Evolutionary conservation across 2,113 vertebrate species (phyloP).

Genomic region (Deroptyus accipitrinus): DNA sequence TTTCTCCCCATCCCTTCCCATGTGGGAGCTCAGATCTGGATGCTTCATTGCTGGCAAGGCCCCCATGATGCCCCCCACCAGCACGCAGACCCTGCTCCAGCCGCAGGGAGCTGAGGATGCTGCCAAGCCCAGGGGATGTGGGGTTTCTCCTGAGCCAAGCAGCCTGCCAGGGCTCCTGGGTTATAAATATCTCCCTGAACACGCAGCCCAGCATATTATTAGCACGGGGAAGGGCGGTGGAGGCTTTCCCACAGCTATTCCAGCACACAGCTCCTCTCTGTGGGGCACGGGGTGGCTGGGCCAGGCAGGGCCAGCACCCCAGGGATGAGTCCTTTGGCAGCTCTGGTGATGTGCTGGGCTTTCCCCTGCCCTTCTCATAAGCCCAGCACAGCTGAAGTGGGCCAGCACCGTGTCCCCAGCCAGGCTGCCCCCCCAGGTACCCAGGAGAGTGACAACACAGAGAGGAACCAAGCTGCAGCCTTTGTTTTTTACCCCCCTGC

Average conservation of each 20-base stretch:
- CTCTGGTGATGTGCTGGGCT: not conserved
- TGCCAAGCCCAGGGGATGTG: not conserved
- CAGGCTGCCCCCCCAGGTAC: not conserved
- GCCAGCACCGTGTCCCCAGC: rapidly evolving
- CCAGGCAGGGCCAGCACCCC: not conserved
- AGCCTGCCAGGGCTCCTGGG: conserved; percentile 32
- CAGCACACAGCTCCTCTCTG: not conserved
- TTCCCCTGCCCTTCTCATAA: not conserved
- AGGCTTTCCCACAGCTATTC: conserved; percentile 66
- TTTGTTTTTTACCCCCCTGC: not conserved
- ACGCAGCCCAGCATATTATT: conserved; percentile 37
- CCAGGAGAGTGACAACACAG: rapidly evolving
- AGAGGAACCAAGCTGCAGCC: not conserved
- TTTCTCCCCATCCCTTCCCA: not conserved
- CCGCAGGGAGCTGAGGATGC: not conserved
- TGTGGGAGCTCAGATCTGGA: not conserved
- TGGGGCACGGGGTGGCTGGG: not conserved
- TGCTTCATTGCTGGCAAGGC: rapidly evolving
- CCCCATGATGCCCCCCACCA: not conserved
- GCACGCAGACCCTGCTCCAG: not conserved
- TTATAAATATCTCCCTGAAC: conserved; percentile 61
- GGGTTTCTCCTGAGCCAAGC: not conserved
- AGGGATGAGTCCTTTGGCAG: rapidly evolving
- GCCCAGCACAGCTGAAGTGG: not conserved
- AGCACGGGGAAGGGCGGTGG: not conserved